phyloP scores from a whole-genome alignment of 2,888 invertebrate species.

The Cheilosia variabilis region DNA sequence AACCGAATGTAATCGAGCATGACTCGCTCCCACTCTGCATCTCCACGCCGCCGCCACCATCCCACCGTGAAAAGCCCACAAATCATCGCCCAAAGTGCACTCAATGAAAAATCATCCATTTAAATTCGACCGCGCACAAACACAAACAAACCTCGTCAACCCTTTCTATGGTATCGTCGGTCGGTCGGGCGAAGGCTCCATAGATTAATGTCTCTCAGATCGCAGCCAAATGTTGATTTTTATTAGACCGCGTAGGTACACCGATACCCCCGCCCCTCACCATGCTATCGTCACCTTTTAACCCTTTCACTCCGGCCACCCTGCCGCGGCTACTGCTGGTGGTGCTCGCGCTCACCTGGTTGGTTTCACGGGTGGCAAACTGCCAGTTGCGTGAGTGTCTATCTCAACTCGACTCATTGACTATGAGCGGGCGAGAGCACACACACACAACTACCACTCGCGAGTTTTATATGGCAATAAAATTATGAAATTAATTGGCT shows the following conservation, averaged over 20 bases:
- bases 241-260: constrained; percentile 61
- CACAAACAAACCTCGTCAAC: constrained; percentile 31
- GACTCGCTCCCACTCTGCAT: constrained; percentile 52
- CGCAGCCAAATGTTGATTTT: constrained; percentile 64
- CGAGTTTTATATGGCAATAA: constrained; percentile 57
- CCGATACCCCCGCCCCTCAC: constrained; percentile 13
- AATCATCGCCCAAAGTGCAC: constrained; percentile 73
- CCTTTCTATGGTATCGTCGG: constrained; percentile 21
- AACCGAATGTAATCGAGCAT: constrained; percentile 66
- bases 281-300: constrained; percentile 72
- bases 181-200: constrained; percentile 8
- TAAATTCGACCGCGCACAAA: constrained; percentile 39
- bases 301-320: constrained; percentile 61
- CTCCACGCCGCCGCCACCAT: constrained; percentile 4
- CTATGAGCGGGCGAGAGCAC: constrained; percentile 25
- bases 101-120: constrained; percentile 75
- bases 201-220: constrained; percentile 56
- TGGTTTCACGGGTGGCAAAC: constrained; percentile 47
- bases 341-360: constrained; percentile 39
- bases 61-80: constrained; percentile 59
- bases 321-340: neutral
- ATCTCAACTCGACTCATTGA: constrained; percentile 49
- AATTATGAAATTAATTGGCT: constrained; percentile 72
- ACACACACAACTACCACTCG: constrained; percentile 3
- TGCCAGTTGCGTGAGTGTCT: constrained; percentile 64